Conservation (phyloP, 2,797 vertebrate genomes). For the Chloroceryle amazona region DNA sequence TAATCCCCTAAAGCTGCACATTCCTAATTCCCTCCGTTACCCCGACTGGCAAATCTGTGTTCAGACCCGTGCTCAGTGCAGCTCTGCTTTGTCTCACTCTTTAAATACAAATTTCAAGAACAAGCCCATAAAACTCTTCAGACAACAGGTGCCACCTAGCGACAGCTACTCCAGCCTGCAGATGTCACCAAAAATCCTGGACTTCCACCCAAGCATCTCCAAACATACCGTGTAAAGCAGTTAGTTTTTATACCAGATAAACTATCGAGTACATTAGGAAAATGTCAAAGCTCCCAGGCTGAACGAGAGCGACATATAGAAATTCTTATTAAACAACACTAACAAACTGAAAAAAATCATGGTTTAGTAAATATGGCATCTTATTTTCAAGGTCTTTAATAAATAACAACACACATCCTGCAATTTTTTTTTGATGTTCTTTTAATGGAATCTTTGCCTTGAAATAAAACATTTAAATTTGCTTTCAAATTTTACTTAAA, state of each 20-base stretch:
- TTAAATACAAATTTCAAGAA: not conserved
- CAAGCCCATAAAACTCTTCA: not conserved
- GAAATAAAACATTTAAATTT: not conserved
- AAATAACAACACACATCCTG: not conserved
- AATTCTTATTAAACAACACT: not conserved
- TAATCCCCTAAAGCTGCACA: not conserved
- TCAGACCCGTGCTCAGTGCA: not conserved
- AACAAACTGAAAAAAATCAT: not conserved
- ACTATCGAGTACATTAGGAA: not conserved
- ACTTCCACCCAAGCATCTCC: not conserved
- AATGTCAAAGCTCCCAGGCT: not conserved
- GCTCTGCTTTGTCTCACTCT: not conserved
- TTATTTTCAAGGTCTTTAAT: not conserved
- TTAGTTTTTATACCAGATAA: not conserved
- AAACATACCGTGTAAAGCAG: not conserved
- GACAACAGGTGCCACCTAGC: slow-evolving; percentile 13
- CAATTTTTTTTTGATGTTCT: not conserved
- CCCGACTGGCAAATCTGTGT: fast-evolving
- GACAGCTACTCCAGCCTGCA: not conserved
- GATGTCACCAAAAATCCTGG: fast-evolving
- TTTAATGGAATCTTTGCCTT: not conserved
- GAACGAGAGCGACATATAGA: not conserved
- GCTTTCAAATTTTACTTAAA: not conserved
- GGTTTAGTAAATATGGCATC: not conserved
- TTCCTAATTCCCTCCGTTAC: not conserved